Evolutionary conservation across 37 sponge, comb jelly and placozoan species (phyloP).

Genomic region (Ephydatia muelleri): DNA sequence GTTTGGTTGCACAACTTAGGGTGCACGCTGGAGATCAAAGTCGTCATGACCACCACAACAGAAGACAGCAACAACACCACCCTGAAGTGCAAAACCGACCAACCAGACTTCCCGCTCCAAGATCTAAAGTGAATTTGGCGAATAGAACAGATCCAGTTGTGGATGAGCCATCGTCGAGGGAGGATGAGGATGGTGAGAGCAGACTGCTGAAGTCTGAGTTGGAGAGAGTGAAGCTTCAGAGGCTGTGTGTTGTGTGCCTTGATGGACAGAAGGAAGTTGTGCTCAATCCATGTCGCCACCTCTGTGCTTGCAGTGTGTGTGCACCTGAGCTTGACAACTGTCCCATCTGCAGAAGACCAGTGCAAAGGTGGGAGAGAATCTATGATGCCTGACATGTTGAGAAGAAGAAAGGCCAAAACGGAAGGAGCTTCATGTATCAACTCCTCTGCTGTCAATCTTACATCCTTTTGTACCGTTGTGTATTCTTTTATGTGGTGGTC

Average conservation of each 20-base stretch:
- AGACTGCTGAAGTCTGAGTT: neutral
- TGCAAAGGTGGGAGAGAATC: conserved; percentile 11
- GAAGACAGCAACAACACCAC: too few species aligned
- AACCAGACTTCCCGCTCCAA: neutral
- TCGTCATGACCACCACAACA: neutral
- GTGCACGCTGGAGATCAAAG: neutral
- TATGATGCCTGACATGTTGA: neutral
- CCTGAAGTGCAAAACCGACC: neutral
- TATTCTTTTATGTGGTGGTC: too few species aligned
- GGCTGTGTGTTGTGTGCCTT: conserved; percentile 14
- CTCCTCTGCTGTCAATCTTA: neutral
- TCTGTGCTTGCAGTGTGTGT: conserved; percentile 14
- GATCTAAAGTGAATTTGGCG: neutral
- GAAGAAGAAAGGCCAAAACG: neutral
- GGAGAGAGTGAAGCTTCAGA: neutral
- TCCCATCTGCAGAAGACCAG: conserved; percentile 10
- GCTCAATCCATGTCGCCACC: conserved; percentile 7
- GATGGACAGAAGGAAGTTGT: conserved; percentile 1
- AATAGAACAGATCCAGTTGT: neutral
- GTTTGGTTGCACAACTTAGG: neutral
- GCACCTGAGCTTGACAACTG: neutral
- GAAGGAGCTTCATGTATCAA: too few species aligned
- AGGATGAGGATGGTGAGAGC: neutral
- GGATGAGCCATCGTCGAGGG: neutral
- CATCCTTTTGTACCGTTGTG: too few species aligned